Evolutionary conservation across 1,140 invertebrate genomes (phyloP), one percentile per base, ranked within the genome.

Genomic region (Drosophila pseudoobscura): DNA sequence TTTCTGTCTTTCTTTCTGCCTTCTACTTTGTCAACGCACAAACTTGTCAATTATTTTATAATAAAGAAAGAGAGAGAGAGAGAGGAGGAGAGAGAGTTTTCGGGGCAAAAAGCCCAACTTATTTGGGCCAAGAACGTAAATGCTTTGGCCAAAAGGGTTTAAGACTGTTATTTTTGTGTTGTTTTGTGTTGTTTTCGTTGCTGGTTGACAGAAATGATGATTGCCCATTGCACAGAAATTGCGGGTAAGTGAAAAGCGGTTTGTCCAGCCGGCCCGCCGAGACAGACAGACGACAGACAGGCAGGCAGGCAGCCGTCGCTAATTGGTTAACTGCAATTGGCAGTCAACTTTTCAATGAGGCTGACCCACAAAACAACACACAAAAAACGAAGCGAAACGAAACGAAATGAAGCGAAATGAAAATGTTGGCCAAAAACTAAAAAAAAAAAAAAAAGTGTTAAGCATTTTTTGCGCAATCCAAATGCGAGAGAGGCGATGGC

Each of bases 31-130:
- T 80, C 75, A 65, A 75, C 61, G 69, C 63, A 41, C 63, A 60
- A 73, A 72, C 76, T 85, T 84, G 73, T 87, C 82, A 87, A 84
- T 84, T 84, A 87, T 77, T 84, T 84, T 84, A 87, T 77, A 84
- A 87, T 74, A 70, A 84, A 80, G n/a, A n/a, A n/a, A n/a, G n/a
- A n/a, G n/a, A 26, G 31, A 11, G 17, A 55, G 15, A 41, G 35
- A 49, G 47, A 49, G 44, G 50, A 70, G 47, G 45, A 49, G 65
- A 46, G 57, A 46, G 29, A 9, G 57, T 53, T 29, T 35, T 39
- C 20, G 64, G 51, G 24, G 24, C 24, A 66, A 24, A 46, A 44
- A 20, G 22, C 22, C 46, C 35, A 55, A 73, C 77, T 59, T 75
- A 76, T 84, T 76, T 74, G 62, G 77, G 80, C 77, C 68, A 85